A percentile compares a stretch with the other conserved stretches of the same genome.
These are phyloP conservation scores for Hyalella azteca DNA, from an alignment of 2,888 invertebrate species.

Conservation along the genomic window DNA sequence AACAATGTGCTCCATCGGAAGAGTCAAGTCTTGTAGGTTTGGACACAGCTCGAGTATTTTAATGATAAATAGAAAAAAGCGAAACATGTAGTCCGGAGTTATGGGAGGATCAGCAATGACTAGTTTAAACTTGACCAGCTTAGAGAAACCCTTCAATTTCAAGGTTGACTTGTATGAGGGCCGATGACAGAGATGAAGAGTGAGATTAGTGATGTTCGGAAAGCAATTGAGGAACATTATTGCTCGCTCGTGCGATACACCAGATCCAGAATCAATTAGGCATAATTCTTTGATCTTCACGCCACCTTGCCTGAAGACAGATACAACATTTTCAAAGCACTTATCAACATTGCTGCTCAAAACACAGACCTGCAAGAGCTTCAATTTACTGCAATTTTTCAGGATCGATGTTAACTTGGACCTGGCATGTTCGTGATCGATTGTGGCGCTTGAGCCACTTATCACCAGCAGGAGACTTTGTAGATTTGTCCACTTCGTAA, in stretches of 20 bases:
- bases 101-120: background rate
- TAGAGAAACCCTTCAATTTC: background rate
- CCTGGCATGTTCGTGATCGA: background rate
- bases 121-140: background rate
- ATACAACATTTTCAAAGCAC: background rate
- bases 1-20: background rate
- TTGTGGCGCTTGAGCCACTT: background rate
- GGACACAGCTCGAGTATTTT: background rate
- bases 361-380: background rate
- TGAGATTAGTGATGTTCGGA: background rate
- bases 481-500: background rate
- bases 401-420: background rate
- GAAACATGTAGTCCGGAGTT: background rate
- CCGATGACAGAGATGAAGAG: background rate
- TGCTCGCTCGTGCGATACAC: background rate
- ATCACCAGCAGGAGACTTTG: background rate
- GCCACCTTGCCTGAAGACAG: background rate
- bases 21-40: background rate
- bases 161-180: background rate
- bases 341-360: background rate
- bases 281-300: background rate
- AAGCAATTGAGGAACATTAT: background rate
- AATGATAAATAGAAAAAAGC: background rate
- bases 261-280: background rate
- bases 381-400: background rate